These are phyloP conservation scores for Tamandua tetradactyla DNA, from an alignment of 2,797 vertebrate species.

Conservation along the genomic window DNA sequence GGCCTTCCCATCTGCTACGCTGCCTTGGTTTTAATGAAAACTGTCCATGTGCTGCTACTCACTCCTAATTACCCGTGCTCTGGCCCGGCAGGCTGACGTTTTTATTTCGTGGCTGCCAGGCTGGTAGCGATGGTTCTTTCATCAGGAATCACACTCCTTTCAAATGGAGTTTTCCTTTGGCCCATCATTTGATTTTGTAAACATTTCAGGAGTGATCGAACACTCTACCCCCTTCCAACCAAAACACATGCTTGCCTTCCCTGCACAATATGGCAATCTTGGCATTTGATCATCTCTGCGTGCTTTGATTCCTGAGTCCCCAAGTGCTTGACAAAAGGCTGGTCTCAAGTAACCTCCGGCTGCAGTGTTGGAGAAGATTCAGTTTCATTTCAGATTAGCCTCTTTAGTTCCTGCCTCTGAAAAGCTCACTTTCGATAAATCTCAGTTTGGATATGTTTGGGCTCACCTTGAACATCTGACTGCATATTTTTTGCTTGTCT, in stretches of 20 bases:
- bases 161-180: slow-evolving; percentile 74
- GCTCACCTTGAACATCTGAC: slow-evolving; percentile 56
- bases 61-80: slow-evolving; percentile 75
- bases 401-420: slow-evolving; percentile 73
- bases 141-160: slow-evolving; percentile 70
- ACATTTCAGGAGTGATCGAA: slow-evolving; percentile 75
- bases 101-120: slow-evolving; percentile 76
- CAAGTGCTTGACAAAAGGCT: slow-evolving; percentile 60
- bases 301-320: slow-evolving; percentile 58
- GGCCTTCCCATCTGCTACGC: slow-evolving; percentile 75
- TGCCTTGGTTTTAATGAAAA: slow-evolving; percentile 75
- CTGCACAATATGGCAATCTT: slow-evolving; percentile 65
- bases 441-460: slow-evolving; percentile 66
- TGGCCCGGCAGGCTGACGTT: slow-evolving; percentile 63
- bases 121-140: slow-evolving; percentile 72
- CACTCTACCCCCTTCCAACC: slow-evolving; percentile 69
- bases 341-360: slow-evolving; percentile 69
- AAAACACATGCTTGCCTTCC: slow-evolving; percentile 70
- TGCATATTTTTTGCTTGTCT: slow-evolving; percentile 72
- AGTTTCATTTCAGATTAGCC: slow-evolving; percentile 73
- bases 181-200: slow-evolving; percentile 80
- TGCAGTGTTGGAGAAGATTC: slow-evolving; percentile 58
- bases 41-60: slow-evolving; percentile 58
- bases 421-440: slow-evolving; percentile 78
- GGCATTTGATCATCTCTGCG: slow-evolving; percentile 50